Percentiles rank a stretch among this genome's conserved stretches.
Conservation (phyloP, 2,113 vertebrate genomes). For the Crocuta crocuta region DNA sequence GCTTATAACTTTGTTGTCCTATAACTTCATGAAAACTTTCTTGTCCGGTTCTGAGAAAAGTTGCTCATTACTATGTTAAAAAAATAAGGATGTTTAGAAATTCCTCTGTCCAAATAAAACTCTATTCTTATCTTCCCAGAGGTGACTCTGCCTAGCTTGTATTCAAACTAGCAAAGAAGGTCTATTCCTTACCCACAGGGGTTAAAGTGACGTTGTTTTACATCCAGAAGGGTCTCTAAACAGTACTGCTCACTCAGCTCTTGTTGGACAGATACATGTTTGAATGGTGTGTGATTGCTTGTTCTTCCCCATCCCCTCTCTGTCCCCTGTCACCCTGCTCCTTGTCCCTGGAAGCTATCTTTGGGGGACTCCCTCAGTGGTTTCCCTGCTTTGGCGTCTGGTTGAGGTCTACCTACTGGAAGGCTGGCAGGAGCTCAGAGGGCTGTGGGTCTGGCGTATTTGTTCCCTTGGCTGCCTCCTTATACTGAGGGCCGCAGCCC, state of each 20-base stretch:
- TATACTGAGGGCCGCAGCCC: neutral
- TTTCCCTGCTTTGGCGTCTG: neutral
- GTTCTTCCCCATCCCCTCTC: accelerated
- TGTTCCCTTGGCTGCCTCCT: neutral
- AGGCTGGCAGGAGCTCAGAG: neutral
- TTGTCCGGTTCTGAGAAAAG: neutral
- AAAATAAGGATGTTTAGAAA: slow-evolving; percentile 1
- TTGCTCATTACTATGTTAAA: neutral
- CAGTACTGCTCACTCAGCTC: neutral
- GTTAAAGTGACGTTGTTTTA: neutral
- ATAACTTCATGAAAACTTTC: neutral
- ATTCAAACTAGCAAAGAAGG: neutral
- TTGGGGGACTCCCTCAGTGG: neutral
- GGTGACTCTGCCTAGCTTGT: neutral
- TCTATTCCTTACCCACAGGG: neutral
- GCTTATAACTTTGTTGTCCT: neutral
- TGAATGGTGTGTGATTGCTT: neutral
- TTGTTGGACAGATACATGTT: neutral
- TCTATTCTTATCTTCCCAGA: neutral
- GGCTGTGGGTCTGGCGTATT: neutral
- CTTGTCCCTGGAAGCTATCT: neutral
- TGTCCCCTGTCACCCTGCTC: neutral
- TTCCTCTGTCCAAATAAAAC: neutral
- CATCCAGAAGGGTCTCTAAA: neutral
- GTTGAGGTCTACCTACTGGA: neutral